Percentiles rank a stretch among this genome's conserved stretches.
Evolutionary conservation across 2,797 vertebrate species (phyloP).

Genomic region (Ptychadena robeensis): DNA sequence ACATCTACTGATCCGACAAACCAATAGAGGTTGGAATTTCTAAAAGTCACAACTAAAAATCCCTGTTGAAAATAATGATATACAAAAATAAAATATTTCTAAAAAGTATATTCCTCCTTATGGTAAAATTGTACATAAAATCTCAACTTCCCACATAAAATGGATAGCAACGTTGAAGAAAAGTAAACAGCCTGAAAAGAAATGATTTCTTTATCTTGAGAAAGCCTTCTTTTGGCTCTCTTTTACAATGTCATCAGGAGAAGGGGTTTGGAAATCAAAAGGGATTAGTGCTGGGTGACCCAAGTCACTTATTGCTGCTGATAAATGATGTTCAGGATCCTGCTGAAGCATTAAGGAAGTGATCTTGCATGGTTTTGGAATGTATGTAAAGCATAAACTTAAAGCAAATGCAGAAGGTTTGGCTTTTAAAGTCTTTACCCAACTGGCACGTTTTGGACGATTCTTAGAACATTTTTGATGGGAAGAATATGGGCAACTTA

Average conservation of each 20-base stretch:
- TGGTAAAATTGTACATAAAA: slow-evolving; percentile 8
- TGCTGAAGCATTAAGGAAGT: slow-evolving; percentile 11
- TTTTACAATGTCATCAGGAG: slow-evolving; percentile 93
- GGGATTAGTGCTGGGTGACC: slow-evolving; percentile 78
- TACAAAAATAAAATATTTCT: slow-evolving; percentile 44
- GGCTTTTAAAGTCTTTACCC: slow-evolving; percentile 76
- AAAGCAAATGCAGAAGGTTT: slow-evolving; percentile 91
- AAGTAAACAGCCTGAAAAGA: not conserved
- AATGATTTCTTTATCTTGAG: slow-evolving; percentile 74
- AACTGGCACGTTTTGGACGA: slow-evolving; percentile 66
- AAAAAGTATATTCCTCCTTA: slow-evolving; percentile 20
- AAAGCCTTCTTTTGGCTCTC: slow-evolving; percentile 91
- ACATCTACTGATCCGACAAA: not conserved
- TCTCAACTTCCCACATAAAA: not conserved
- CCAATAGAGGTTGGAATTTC: slow-evolving; percentile 1
- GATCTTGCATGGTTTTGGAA: slow-evolving; percentile 70
- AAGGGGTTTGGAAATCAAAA: slow-evolving; percentile 91
- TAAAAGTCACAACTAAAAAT: slow-evolving; percentile 42
- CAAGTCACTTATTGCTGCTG: slow-evolving; percentile 75
- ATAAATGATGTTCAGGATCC: slow-evolving; percentile 24
- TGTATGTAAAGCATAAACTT: slow-evolving; percentile 81
- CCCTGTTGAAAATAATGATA: not conserved
- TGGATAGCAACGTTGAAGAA: not conserved
- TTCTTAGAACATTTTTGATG: slow-evolving; percentile 66
- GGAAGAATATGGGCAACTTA: slow-evolving; percentile 66